Percentiles rank a stretch among this genome's conserved stretches.
Evolutionary conservation across 2,113 vertebrate species (phyloP).

Genomic region (Nerophis ophidion): DNA sequence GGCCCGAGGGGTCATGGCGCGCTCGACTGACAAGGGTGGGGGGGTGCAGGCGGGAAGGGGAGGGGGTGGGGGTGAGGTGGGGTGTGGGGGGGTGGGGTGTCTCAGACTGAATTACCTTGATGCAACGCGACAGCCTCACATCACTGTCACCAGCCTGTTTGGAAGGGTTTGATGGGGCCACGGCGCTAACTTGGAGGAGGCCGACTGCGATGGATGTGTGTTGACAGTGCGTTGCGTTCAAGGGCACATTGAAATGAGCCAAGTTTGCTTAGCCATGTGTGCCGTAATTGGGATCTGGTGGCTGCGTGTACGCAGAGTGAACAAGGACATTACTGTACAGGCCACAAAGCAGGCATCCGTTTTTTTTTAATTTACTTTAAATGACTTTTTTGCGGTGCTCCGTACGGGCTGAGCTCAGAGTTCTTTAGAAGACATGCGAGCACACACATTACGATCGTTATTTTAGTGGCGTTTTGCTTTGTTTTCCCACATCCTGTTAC

Average conservation of each 20-base stretch:
- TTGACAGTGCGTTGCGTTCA: slow-evolving; percentile 72
- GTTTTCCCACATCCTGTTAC: too few relatives aligned
- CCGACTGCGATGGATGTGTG: slow-evolving; percentile 68
- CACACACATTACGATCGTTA: too few relatives aligned
- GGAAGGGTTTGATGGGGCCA: slow-evolving; percentile 64
- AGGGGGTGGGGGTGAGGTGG: not conserved
- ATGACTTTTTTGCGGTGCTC: not conserved
- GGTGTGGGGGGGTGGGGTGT: slow-evolving; percentile 12
- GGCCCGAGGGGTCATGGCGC: slow-evolving; percentile 61
- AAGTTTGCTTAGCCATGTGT: slow-evolving; percentile 68
- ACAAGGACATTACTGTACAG: slow-evolving; percentile 40
- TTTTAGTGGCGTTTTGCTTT: too few relatives aligned
- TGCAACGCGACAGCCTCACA: slow-evolving; percentile 70
- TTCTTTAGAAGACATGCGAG: too few relatives aligned
- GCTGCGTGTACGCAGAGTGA: slow-evolving; percentile 42
- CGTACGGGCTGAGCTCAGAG: too few relatives aligned
- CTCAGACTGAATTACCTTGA: slow-evolving; percentile 72
- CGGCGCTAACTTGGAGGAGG: slow-evolving; percentile 69
- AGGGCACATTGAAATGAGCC: slow-evolving; percentile 74
- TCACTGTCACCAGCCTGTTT: slow-evolving; percentile 75
- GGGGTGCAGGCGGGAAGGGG: not conserved
- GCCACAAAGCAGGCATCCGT: slow-evolving; percentile 14
- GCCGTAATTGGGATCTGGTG: slow-evolving; percentile 62
- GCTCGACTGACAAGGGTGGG: slow-evolving; percentile 56
- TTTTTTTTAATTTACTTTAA: slow-evolving; percentile 5